phyloP scores from a whole-genome alignment of 1,140 invertebrate genomes.

The Medauroidea extradentata region DNA sequence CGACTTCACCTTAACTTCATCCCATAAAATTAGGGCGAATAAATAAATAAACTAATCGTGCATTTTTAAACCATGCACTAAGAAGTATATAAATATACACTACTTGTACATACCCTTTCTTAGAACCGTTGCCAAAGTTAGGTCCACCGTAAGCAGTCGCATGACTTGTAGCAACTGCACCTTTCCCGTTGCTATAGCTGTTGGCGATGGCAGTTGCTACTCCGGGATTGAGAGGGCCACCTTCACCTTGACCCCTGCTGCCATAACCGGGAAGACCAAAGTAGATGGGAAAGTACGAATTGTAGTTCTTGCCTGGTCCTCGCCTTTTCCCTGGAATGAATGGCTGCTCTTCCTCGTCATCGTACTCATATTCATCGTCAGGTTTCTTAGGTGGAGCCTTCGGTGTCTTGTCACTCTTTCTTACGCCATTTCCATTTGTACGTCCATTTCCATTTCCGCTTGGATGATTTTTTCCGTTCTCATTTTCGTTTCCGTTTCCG shows the following conservation, averaged over 20 bases:
- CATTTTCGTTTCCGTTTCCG: background rate
- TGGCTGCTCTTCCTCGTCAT: conserved; percentile 1
- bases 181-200: conserved; percentile 61
- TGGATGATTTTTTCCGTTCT: background rate
- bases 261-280: conserved; percentile 48
- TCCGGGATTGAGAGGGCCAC: conserved; percentile 39
- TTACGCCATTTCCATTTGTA: no score
- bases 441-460: background rate
- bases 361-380: conserved; percentile 5
- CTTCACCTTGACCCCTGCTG: conserved; percentile 17
- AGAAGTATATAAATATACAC: no score
- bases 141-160: conserved; percentile 61
- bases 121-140: background rate
- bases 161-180: conserved; percentile 61
- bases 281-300: conserved; percentile 58
- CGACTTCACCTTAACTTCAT: no score
- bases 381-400: background rate
- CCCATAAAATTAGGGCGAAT: no score
- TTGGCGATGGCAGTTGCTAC: conserved; percentile 60
- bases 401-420: background rate
- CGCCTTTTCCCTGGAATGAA: conserved; percentile 6
- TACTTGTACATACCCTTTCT: no score
- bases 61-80: no score
- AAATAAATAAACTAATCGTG: no score
- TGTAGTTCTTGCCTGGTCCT: conserved; percentile 37